Base-by-base conservation (phyloP, 53 echinoderm and acorn worm species). In the Holothuria scabra region DNA sequence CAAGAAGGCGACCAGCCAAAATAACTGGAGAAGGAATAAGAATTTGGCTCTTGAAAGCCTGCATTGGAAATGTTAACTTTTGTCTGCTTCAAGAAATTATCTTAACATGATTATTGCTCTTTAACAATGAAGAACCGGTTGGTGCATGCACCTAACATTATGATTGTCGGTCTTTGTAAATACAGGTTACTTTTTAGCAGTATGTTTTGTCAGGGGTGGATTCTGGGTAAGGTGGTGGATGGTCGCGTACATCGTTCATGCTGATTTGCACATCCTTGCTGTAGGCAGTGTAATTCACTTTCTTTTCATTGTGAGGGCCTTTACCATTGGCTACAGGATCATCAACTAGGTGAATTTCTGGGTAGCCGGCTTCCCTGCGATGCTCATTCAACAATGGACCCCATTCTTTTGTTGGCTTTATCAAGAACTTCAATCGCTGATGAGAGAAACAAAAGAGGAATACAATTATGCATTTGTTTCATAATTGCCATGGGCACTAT, bases 351-450 rank as follows among this genome's bases (percentile, higher is more conserved):
- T 28, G 46, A 58, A 56, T 58, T 8, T 78, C 78, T 6, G 78
- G 78, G 80, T 97, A 97, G 2, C 92, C 97, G 21, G 94, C 91
- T 7, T 20, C 64, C 46, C 90, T 74, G 16, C 97, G 93, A 82
- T 97, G 83, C 13, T 83, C 86, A 56, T 94, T 90, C 11, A 87
- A 52, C 8, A 94, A 92, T 5, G 97, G 97, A 28, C 97, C 97
- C 97, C 97, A 97, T 28, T 88, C 90, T 66, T 75, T 70, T 2
- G 94, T 35, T 8, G 97, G 94, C 30, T 72, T 86, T 12, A 87
- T 30, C 20, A 90, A 69, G 61, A 66, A 82, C 22, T 52, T 44
- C 46, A 97, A 12, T 60, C 94, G 86, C 97, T 97, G 87, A 33
- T 30, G 57, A 29, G n/a, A 19, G 23, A 60, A 55, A 24, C n/a